phyloP scores from a whole-genome alignment of 2,888 invertebrate genomes.

The Cyclophora punctaria region DNA sequence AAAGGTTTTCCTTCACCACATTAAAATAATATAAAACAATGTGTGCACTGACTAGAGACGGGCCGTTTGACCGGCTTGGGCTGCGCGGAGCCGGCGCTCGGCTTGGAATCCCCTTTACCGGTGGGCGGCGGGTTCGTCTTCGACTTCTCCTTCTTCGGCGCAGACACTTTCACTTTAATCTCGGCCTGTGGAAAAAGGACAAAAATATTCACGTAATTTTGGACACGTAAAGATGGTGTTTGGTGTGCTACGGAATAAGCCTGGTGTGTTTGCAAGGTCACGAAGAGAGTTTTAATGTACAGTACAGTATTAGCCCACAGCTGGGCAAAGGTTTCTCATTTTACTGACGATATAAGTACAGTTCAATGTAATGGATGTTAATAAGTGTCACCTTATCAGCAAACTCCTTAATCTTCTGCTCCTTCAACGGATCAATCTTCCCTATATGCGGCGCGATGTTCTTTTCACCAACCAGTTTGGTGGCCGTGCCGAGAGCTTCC shows the following conservation, averaged over 20 bases:
- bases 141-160: conserved; percentile 77
- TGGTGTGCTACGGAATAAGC: too few species aligned
- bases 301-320: too few species aligned
- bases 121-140: conserved; percentile 66
- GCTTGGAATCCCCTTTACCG: conserved; percentile 59
- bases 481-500: conserved; percentile 93
- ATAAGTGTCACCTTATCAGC: conserved; percentile 81
- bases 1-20: too few species aligned
- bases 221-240: too few species aligned
- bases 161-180: conserved; percentile 82
- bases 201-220: too few species aligned
- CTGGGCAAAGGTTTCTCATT: too few species aligned
- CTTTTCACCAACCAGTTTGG: conserved; percentile 96
- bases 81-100: conserved; percentile 58
- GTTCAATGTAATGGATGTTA: neutral
- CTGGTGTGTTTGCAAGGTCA: too few species aligned
- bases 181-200: conserved; percentile 74
- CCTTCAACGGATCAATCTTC: conserved; percentile 92
- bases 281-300: too few species aligned
- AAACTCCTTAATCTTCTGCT: conserved; percentile 95
- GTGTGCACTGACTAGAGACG: conserved; percentile 31
- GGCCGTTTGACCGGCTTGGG: conserved; percentile 72
- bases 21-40: neutral
- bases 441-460: conserved; percentile 87
- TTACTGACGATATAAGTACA: neutral